Evolutionary conservation across 2,797 vertebrate genomes (phyloP), one percentile per base, ranked within the genome.

Genomic region (Argyrosomus regius): DNA sequence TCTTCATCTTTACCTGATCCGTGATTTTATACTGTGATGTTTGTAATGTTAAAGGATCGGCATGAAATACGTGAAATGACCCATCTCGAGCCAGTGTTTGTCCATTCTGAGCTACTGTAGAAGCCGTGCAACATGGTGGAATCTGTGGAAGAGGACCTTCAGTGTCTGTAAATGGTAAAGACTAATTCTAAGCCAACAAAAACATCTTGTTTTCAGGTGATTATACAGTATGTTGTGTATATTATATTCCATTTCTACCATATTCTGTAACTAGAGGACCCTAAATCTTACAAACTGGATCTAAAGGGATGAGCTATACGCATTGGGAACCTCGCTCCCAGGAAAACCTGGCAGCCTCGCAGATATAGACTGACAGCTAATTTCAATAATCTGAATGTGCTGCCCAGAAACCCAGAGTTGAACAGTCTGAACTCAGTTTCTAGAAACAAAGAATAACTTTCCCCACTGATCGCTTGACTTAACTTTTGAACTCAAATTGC

Each of bases 341-440:
- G 59, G 24, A 57, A 58, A 62, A 31, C 8, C 35, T 49, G 63
- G 66, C 78, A 68, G 50, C 48, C 26, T 71, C 65, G 56, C 52
- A 67, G 45, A 75, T 45, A 48, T 31, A 64, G 35, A 53, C 60
- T 60, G 61, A 65, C 73, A 72, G 58, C 59, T 59, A 14, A 70
- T 78, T 81, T 69, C 16, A 78, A 67, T 67, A 56, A 63, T 69
- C 26, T 48, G 3, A 74, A 59, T 4, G 41, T 74, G 20, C 41
- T 53, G 31, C 45, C n/a, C 45, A 41, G 28, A 65, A 31, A n/a
- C 58, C 26, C 35, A 8, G 26, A 63, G 53, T 46, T 22, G 22
- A 69, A 67, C 67, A 81, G 35, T 54, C 53, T 70, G 63, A 72
- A 68, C 35, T 39, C 31, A 6, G 26, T 28, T 28, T 28, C 26